phyloP scores from a whole-genome alignment of 2,797 vertebrate species.

The Rhinogobio ventralis region DNA sequence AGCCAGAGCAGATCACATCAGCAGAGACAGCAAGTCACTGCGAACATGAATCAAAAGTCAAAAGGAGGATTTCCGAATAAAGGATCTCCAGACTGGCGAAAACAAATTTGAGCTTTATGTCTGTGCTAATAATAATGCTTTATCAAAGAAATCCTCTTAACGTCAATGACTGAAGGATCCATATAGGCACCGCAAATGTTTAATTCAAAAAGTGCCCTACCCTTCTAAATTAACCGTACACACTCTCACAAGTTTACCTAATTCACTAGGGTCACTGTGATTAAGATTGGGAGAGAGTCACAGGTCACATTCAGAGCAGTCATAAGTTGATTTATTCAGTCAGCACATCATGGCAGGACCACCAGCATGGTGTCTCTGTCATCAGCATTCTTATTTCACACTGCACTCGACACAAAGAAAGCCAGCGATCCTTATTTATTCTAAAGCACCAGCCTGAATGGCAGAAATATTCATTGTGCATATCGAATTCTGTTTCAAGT shows the following conservation, averaged over 20 bases:
- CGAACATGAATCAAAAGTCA: constrained; percentile 52
- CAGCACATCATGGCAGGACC: constrained; percentile 28
- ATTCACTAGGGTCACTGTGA: constrained; percentile 13
- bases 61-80: constrained; percentile 15
- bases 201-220: constrained; percentile 15
- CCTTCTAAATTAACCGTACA: neutral
- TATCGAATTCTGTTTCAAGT: constrained; percentile 58
- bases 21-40: constrained; percentile 35
- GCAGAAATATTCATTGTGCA: constrained; percentile 60
- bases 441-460: constrained; percentile 41
- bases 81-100: constrained; percentile 19
- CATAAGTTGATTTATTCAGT: constrained; percentile 43
- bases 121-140: constrained; percentile 15
- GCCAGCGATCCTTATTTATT: constrained; percentile 51
- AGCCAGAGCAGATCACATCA: constrained; percentile 47
- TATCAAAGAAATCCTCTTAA: neutral
- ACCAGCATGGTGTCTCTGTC: constrained; percentile 33
- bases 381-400: constrained; percentile 48
- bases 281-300: constrained; percentile 17
- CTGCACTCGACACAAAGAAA: constrained; percentile 33
- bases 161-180: neutral
- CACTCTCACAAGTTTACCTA: constrained; percentile 3
- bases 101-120: constrained; percentile 7
- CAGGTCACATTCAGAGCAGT: constrained; percentile 34
- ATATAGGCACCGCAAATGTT: neutral